Evolutionary conservation across 2,113 vertebrate species (phyloP).

Genomic region (Sturnira hondurensis): DNA sequence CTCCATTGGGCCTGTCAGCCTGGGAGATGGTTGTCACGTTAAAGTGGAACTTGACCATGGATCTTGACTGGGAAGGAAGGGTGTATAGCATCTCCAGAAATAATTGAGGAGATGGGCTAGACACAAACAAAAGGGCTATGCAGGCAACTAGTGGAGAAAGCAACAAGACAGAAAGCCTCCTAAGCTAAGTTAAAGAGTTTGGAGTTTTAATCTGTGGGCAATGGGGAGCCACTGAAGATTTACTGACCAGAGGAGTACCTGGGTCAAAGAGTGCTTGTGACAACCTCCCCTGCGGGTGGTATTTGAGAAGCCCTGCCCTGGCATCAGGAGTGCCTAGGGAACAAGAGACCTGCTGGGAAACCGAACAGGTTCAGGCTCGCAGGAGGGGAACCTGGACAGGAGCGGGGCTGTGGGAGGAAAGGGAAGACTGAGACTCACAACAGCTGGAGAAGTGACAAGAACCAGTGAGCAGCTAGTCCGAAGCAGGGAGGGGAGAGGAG

Average conservation of each 20-base stretch:
- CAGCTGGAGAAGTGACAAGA: not conserved
- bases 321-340: not conserved
- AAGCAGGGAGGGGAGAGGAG: too few relatives aligned
- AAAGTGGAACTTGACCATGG: not conserved
- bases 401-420: not conserved
- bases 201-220: constrained; percentile 35
- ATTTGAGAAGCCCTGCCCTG: not conserved
- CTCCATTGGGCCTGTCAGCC: not conserved
- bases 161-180: not conserved
- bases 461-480: rapidly evolving
- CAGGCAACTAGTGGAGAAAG: rapidly evolving
- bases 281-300: not conserved
- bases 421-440: not conserved
- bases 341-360: not conserved
- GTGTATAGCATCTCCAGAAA: not conserved
- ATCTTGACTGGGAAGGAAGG: not conserved
- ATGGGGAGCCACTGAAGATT: not conserved
- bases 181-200: constrained; percentile 23
- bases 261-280: not conserved
- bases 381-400: too few relatives aligned
- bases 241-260: not conserved
- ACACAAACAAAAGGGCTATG: not conserved
- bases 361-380: not conserved
- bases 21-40: too few relatives aligned
- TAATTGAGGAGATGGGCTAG: not conserved